A percentile compares a stretch with the other conserved stretches of the same genome.
Evolutionary conservation across 1,140 invertebrate species (phyloP).

Genomic region (Theocolax elegans): DNA sequence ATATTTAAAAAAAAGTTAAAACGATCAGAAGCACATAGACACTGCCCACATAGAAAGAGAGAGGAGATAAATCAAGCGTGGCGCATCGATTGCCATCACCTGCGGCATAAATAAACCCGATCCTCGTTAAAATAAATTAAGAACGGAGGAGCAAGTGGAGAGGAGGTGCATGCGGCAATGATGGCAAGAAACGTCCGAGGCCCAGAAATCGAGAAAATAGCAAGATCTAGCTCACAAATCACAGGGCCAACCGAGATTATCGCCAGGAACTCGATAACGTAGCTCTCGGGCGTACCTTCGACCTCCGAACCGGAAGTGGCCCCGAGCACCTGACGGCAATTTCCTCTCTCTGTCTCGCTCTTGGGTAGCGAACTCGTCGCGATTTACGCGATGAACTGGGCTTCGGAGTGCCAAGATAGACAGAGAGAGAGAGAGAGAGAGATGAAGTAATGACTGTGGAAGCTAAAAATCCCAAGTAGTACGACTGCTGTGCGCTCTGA

Average conservation of each 20-base stretch:
- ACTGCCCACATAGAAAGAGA: no score
- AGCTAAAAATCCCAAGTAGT: no score
- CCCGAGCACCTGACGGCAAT: constrained; percentile 54
- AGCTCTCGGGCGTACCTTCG: constrained; percentile 28
- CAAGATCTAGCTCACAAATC: constrained; percentile 50
- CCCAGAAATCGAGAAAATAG: no score
- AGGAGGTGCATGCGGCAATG: no score
- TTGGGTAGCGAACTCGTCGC: background rate
- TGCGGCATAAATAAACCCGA: constrained; percentile 29
- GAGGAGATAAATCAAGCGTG: no score
- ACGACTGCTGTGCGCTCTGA: no score
- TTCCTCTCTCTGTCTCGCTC: constrained; percentile 39
- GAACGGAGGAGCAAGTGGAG: constrained; percentile 37
- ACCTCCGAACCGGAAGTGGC: constrained; percentile 48
- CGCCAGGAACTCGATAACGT: constrained; percentile 55
- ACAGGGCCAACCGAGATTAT: constrained; percentile 50
- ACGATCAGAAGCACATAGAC: no score
- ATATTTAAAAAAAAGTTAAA: no score
- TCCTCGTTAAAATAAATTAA: constrained; percentile 45
- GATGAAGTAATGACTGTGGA: no score
- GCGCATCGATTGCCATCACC: no score
- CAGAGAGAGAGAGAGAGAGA: background rate
- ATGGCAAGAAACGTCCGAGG: no score
- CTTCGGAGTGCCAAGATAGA: background rate
- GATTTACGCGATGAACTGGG: constrained; percentile 17